Conservation (phyloP, 2,113 vertebrate genomes). For the Hepsetus odoe region DNA sequence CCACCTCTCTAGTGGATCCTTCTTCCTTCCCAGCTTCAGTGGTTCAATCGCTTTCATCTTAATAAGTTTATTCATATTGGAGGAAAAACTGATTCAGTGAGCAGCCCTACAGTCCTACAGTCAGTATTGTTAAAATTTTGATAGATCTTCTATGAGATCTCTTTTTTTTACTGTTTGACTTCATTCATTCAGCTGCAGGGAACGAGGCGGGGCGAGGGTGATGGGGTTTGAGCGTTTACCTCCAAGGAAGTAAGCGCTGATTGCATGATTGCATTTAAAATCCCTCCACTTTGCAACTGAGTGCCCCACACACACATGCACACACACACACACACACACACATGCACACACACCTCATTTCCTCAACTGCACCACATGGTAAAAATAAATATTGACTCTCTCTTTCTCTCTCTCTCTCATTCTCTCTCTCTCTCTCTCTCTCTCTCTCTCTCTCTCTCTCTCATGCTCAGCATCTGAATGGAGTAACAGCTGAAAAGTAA, state of each 20-base stretch:
- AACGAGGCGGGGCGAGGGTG: background rate
- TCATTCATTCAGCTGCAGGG: background rate
- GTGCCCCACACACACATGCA: background rate
- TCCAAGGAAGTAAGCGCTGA: conserved; percentile 38
- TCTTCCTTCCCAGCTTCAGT: too few species aligned
- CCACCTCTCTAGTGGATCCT: too few species aligned
- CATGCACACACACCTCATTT: background rate
- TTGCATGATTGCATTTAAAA: conserved; percentile 46
- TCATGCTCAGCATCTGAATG: conserved; percentile 4
- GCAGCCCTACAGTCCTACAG: too few species aligned
- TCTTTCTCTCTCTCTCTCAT: background rate
- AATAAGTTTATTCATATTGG: too few species aligned
- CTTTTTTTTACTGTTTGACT: too few species aligned
- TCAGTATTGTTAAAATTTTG: too few species aligned
- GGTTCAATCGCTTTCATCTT: too few species aligned
- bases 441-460: conserved; percentile 7
- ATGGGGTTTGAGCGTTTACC: conserved; percentile 8
- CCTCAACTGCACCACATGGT: conserved; percentile 15
- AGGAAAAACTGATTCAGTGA: too few species aligned
- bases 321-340: background rate
- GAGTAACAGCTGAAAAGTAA: conserved; percentile 25
- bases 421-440: background rate
- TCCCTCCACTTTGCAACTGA: conserved; percentile 34
- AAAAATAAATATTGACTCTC: conserved; percentile 43
- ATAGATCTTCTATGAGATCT: too few species aligned